Evolutionary conservation across 2,888 invertebrate genomes (phyloP).

Genomic region (Vannuccia rotundouncinata): DNA sequence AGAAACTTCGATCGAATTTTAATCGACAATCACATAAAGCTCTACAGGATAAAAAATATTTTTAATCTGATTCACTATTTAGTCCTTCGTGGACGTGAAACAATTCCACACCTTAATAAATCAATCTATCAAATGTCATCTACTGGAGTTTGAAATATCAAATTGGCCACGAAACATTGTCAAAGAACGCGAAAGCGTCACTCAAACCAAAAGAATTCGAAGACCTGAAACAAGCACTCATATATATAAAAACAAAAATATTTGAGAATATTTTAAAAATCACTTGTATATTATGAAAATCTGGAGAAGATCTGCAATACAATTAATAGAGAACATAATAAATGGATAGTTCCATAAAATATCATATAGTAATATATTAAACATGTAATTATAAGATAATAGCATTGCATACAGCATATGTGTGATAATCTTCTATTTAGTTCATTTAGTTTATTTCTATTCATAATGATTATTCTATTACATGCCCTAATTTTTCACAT

Average conservation of each 20-base stretch:
- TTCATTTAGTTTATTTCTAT: too few relatives aligned
- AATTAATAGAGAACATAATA: background rate
- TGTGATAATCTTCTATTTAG: background rate
- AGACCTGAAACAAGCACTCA: background rate
- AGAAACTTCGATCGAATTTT: slow-evolving; percentile 8
- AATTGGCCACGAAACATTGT: slow-evolving; percentile 17
- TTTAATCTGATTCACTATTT: slow-evolving; percentile 1
- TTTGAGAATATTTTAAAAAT: too few relatives aligned
- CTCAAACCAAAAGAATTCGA: background rate
- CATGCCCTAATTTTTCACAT: background rate
- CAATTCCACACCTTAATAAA: slow-evolving; percentile 14
- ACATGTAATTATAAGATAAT: background rate
- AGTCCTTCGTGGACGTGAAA: slow-evolving; percentile 20
- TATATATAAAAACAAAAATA: background rate
- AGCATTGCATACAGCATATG: background rate
- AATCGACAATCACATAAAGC: slow-evolving; percentile 9
- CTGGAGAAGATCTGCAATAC: too few relatives aligned
- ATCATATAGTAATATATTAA: background rate
- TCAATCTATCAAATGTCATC: slow-evolving; percentile 17
- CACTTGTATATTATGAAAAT: too few relatives aligned
- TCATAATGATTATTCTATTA: background rate
- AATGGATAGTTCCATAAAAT: background rate
- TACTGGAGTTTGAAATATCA: background rate
- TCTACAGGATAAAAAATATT: slow-evolving; percentile 18
- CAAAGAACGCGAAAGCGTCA: slow-evolving; percentile 24